Conservation (phyloP, 2,113 vertebrate species). For the Condylura cristata region DNA sequence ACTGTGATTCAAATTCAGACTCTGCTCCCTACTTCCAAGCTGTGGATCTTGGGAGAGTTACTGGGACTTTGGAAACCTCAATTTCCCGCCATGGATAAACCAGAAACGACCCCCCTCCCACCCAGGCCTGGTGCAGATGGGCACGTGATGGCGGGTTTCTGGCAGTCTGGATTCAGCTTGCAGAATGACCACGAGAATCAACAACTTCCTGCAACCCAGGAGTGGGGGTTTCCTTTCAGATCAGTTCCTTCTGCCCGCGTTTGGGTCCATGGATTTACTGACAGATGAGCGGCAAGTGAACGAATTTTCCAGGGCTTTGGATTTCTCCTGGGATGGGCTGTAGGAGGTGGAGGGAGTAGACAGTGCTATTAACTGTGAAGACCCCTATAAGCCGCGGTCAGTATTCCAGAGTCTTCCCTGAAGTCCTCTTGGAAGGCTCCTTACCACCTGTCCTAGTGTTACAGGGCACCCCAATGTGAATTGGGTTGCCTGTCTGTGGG, state of each 20-base stretch:
- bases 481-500: too few relatives aligned
- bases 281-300: background rate
- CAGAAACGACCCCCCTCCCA: rapidly evolving
- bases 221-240: background rate
- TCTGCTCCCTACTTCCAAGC: background rate
- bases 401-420: background rate
- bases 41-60: background rate
- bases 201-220: background rate
- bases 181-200: background rate
- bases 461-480: too few relatives aligned
- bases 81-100: background rate
- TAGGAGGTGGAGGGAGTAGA: background rate
- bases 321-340: background rate
- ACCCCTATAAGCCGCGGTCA: background rate
- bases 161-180: background rate
- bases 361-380: background rate
- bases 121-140: background rate
- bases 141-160: rapidly evolving
- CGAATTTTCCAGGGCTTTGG: background rate
- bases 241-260: background rate
- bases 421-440: background rate
- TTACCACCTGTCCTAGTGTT: background rate
- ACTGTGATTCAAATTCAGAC: background rate
- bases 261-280: background rate
- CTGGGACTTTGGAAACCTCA: background rate